phyloP scores from a whole-genome alignment of 2,888 invertebrate genomes.

The Sphecodes monilicornis region DNA sequence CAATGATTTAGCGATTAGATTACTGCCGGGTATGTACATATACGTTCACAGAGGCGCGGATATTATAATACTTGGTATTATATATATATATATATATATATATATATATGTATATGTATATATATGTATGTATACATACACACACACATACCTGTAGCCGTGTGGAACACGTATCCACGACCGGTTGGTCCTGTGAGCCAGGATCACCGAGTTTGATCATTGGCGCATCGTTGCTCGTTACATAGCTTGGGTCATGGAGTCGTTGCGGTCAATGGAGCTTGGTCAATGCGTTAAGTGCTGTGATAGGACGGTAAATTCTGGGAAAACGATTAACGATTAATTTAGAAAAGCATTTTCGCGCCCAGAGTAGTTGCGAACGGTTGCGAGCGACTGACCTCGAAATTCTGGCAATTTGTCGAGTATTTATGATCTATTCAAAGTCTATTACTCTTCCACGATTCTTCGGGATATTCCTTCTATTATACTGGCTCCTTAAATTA shows the following conservation, averaged over 20 bases:
- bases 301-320: not conserved
- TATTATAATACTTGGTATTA: constrained; percentile 11
- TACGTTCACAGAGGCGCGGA: constrained; percentile 21
- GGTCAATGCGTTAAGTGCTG: constrained; percentile 1
- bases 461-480: not conserved
- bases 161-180: constrained; percentile 15
- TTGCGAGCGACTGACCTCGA: not conserved
- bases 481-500: not conserved
- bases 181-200: constrained; percentile 6
- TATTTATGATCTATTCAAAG: not conserved
- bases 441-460: not conserved
- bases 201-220: not conserved
- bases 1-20: constrained; percentile 44
- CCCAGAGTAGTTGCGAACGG: not conserved
- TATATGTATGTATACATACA: not conserved
- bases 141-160: not conserved
- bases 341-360: not conserved
- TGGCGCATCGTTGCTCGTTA: constrained; percentile 3
- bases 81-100: not conserved
- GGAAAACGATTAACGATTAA: not conserved
- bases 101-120: not conserved
- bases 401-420: not conserved
- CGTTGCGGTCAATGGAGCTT: not conserved
- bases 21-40: constrained; percentile 46
- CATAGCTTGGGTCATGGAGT: not conserved